These are phyloP conservation scores for Pammene fasciana DNA, from an alignment of 2,888 invertebrate genomes.

Conservation along the genomic window DNA sequence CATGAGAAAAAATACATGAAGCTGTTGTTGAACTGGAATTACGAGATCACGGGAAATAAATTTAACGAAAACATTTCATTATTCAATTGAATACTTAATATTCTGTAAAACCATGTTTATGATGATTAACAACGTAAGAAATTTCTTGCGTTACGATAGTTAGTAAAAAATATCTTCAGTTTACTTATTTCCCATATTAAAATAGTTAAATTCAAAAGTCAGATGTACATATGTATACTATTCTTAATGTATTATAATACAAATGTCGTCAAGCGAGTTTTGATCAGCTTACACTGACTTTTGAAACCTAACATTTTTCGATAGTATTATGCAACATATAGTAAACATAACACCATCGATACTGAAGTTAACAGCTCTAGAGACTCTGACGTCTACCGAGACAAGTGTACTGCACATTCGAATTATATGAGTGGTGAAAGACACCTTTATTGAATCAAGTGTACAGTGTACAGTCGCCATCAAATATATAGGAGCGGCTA, in stretches of 20 bases:
- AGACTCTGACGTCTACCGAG: constrained; percentile 3
- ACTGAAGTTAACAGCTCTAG: constrained; percentile 32
- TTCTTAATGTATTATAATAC: neutral
- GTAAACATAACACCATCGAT: constrained; percentile 9
- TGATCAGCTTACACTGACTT: neutral
- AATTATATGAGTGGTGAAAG: neutral
- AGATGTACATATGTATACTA: neutral
- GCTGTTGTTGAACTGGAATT: constrained; percentile 20
- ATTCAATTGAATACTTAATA: too few relatives aligned
- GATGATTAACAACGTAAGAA: too few relatives aligned
- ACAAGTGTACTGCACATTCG: constrained; percentile 1
- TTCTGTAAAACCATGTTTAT: too few relatives aligned
- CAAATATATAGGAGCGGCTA: too few relatives aligned
- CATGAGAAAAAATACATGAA: constrained; percentile 30
- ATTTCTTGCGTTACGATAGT: too few relatives aligned
- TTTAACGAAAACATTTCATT: neutral
- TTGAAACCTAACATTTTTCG: constrained; percentile 7
- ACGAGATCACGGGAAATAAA: constrained; percentile 5
- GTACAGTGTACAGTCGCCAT: neutral
- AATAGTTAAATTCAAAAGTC: constrained; percentile 6
- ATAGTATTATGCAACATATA: constrained; percentile 25
- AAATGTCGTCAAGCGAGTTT: neutral
- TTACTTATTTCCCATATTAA: constrained; percentile 18
- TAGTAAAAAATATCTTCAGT: neutral
- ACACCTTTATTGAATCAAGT: neutral